Evolutionary conservation across 2,888 invertebrate genomes (phyloP).

Genomic region (Hyppa rectilinea): DNA sequence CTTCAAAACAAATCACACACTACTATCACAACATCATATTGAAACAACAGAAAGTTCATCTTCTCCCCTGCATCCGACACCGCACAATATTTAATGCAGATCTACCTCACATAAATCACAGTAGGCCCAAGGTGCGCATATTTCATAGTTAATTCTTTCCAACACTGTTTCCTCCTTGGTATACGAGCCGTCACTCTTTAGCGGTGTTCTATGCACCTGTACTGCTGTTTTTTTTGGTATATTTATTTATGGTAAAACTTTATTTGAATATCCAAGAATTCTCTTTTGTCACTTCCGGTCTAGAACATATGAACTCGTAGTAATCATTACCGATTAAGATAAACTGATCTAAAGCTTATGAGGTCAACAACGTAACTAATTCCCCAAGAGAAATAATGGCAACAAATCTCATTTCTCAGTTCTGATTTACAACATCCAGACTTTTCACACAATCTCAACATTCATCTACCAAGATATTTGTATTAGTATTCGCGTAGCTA

Average conservation of each 20-base stretch:
- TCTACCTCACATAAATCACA: constrained; percentile 88
- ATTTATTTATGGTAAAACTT: constrained; percentile 20
- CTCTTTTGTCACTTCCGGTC: background rate
- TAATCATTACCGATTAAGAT: background rate
- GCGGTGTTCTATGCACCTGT: constrained; percentile 78
- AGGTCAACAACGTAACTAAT: background rate
- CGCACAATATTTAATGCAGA: constrained; percentile 79
- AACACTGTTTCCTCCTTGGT: constrained; percentile 77
- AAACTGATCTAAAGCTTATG: background rate
- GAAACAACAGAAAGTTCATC: constrained; percentile 53
- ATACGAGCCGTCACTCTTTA: constrained; percentile 83
- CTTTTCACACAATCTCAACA: constrained; percentile 49
- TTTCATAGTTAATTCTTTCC: constrained; percentile 91
- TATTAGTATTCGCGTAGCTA: constrained; percentile 83
- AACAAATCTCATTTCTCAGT: background rate
- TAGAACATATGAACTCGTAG: background rate
- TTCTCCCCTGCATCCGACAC: constrained; percentile 61
- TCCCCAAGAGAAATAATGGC: background rate
- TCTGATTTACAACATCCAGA: constrained; percentile 28
- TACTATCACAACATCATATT: constrained; percentile 32
- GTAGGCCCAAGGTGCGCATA: constrained; percentile 86
- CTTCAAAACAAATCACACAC: constrained; percentile 1
- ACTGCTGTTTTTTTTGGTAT: constrained; percentile 53
- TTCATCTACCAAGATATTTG: constrained; percentile 53
- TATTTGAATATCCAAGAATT: background rate